Conservation (phyloP, 2,888 invertebrate species). For the Cephus spinipes region DNA sequence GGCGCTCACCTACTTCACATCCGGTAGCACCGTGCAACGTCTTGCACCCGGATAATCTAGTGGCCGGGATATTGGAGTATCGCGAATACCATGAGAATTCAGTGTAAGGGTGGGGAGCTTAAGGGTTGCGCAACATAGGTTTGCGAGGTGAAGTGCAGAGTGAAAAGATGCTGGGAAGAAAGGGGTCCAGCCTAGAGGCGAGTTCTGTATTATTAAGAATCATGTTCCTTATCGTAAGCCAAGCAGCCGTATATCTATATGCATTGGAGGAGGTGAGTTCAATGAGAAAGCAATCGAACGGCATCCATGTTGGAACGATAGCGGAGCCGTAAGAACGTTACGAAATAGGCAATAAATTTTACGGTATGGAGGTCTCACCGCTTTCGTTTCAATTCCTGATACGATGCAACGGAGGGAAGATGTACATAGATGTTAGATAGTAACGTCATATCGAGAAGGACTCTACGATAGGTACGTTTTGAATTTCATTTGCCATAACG, state of each 20-base stretch:
- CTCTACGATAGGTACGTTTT: not conserved
- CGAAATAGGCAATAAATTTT: not conserved
- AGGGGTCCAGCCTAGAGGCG: not conserved
- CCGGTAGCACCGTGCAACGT: slow-evolving; percentile 10
- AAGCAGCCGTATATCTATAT: not conserved
- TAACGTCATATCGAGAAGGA: not conserved
- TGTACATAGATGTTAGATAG: not conserved
- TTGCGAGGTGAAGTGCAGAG: not conserved
- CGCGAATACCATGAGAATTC: not conserved
- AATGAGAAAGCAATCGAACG: not conserved
- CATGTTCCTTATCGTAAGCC: not conserved
- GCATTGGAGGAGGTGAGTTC: not conserved
- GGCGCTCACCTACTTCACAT: slow-evolving; percentile 4
- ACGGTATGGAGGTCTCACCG: not conserved
- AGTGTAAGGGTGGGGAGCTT: not conserved
- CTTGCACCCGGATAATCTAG: not conserved
- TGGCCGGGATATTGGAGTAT: slow-evolving; percentile 1
- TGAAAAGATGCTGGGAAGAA: not conserved
- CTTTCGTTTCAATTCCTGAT: not conserved
- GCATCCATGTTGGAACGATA: not conserved
- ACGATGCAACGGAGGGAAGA: not conserved
- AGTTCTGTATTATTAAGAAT: not conserved
- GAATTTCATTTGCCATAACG: not conserved
- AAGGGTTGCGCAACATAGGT: not conserved
- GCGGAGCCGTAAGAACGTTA: not conserved